Evolutionary conservation across 2,113 vertebrate species (phyloP).

Genomic region (Trachemys scripta): DNA sequence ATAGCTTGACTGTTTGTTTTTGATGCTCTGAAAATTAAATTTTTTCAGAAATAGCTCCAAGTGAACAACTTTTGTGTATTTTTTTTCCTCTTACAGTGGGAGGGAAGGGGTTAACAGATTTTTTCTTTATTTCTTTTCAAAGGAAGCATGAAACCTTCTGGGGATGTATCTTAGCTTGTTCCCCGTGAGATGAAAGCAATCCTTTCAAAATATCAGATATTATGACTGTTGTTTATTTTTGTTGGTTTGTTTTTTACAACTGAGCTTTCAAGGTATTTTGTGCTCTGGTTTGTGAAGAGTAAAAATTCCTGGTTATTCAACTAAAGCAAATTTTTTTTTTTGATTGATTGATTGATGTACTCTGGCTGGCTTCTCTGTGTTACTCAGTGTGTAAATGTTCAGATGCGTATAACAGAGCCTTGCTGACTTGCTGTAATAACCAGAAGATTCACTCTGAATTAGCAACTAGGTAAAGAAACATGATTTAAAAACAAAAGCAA

Average conservation of each 20-base stretch:
- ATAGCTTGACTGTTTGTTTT: neutral
- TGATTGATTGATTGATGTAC: neutral
- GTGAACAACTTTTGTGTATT: neutral
- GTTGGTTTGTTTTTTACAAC: neutral
- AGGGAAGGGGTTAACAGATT: fast-evolving
- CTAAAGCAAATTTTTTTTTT: neutral
- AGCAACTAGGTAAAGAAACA: neutral
- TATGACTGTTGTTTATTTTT: neutral
- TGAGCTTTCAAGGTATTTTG: fast-evolving
- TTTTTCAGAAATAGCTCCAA: conserved; percentile 4
- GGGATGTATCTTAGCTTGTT: fast-evolving
- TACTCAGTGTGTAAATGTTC: neutral
- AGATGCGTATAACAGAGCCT: neutral
- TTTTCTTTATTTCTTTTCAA: neutral
- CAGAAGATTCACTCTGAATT: neutral
- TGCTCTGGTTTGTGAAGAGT: neutral
- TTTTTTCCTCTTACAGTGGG: neutral
- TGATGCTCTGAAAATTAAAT: neutral
- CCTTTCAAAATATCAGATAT: fast-evolving
- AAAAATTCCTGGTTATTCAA: neutral
- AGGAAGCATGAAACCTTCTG: fast-evolving
- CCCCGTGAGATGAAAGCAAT: neutral
- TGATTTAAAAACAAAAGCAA: neutral
- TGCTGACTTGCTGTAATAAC: neutral
- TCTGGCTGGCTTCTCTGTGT: neutral